A percentile compares a stretch with the other conserved stretches of the same genome.
These are phyloP conservation scores for Macrosiphum euphorbiae DNA, from an alignment of 2,888 invertebrate species.

Conservation along the genomic window DNA sequence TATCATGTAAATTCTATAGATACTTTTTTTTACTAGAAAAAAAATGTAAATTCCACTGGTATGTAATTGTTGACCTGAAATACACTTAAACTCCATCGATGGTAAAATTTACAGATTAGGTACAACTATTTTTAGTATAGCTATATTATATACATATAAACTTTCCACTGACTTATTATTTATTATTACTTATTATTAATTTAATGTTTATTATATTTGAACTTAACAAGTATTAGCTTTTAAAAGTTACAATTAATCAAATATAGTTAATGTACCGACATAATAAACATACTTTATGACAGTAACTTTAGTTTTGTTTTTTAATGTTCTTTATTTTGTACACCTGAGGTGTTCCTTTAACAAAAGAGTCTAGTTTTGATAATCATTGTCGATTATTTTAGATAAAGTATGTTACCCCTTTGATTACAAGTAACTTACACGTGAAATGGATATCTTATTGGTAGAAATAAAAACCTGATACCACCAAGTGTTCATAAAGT, in stretches of 20 bases:
- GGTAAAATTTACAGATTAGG: too few species aligned
- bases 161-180: too few species aligned
- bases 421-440: constrained; percentile 3
- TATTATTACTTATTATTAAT: too few species aligned
- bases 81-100: too few species aligned
- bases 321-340: neutral
- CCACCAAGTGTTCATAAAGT: constrained; percentile 48
- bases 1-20: too few species aligned
- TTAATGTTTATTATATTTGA: too few species aligned
- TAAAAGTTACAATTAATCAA: neutral
- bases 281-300: neutral
- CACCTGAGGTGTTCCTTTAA: neutral
- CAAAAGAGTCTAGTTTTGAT: constrained; percentile 35
- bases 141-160: too few species aligned
- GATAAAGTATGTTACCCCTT: neutral
- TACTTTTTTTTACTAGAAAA: too few species aligned
- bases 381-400: neutral
- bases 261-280: neutral
- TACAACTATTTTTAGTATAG: too few species aligned
- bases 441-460: constrained; percentile 55
- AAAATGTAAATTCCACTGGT: too few species aligned
- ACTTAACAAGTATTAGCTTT: neutral
- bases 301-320: neutral
- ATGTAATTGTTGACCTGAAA: too few species aligned
- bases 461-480: constrained; percentile 39